Evolutionary conservation across 2,113 vertebrate genomes (phyloP).

Genomic region (Poecilia latipinna): DNA sequence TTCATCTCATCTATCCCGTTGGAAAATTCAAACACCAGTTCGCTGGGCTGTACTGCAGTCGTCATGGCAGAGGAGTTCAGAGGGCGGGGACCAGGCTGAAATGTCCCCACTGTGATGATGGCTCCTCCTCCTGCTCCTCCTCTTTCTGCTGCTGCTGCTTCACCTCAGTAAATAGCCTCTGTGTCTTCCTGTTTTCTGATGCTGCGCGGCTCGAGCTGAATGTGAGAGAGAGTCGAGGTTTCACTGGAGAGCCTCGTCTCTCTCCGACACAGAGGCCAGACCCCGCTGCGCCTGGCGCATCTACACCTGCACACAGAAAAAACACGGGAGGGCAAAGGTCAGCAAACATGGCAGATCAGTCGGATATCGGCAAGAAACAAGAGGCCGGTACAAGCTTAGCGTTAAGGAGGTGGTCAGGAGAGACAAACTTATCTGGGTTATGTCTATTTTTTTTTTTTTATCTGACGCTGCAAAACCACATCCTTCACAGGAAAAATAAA

Average conservation of each 20-base stretch:
- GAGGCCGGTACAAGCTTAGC: constrained; percentile 11
- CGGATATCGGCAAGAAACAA: constrained; percentile 26
- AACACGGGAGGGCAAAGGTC: constrained; percentile 32
- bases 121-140: constrained; percentile 32
- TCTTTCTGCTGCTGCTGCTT: constrained; percentile 20
- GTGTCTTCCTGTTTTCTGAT: constrained; percentile 18
- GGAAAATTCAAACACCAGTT: constrained; percentile 89
- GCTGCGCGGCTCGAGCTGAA: constrained; percentile 6
- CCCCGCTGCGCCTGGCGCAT: constrained; percentile 70
- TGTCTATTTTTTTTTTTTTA: constrained; percentile 14
- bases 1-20: constrained; percentile 88
- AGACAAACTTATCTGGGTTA: neutral
- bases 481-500: constrained; percentile 5
- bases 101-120: constrained; percentile 39
- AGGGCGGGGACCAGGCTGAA: constrained; percentile 61
- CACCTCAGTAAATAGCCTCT: constrained; percentile 41
- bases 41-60: constrained; percentile 83
- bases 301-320: constrained; percentile 73
- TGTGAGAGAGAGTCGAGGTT: constrained; percentile 38
- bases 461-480: constrained; percentile 20
- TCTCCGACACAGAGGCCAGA: constrained; percentile 66
- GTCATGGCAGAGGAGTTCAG: constrained; percentile 80
- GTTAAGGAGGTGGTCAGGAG: neutral
- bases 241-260: constrained; percentile 67
- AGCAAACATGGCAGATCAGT: constrained; percentile 35